Evolutionary conservation across 2,888 invertebrate species (phyloP).

Genomic region (Pristionchus arcanus): DNA sequence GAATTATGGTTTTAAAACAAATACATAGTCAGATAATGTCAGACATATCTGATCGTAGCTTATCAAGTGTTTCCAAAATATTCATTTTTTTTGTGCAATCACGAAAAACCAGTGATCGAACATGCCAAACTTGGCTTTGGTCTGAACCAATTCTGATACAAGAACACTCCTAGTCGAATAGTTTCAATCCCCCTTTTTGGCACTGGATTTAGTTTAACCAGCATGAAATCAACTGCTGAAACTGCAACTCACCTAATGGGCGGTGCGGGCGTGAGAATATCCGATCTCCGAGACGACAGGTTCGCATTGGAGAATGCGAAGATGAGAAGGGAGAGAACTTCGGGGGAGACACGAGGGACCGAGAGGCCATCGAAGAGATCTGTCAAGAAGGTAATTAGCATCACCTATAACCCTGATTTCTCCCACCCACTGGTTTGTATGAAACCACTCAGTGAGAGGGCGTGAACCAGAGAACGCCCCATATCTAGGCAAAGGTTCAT

Average conservation of each 20-base stretch:
- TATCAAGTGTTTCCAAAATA: too few relatives aligned
- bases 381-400: background rate
- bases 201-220: too few relatives aligned
- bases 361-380: slow-evolving; percentile 34
- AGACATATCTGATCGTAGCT: background rate
- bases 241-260: slow-evolving; percentile 5
- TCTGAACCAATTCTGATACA: too few relatives aligned
- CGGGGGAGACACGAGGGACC: slow-evolving; percentile 15
- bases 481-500: background rate
- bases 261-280: slow-evolving; percentile 46
- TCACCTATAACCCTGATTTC: too few relatives aligned
- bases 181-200: too few relatives aligned
- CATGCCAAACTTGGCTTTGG: too few relatives aligned
- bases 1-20: background rate
- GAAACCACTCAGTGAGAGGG: too few relatives aligned
- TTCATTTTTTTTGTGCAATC: too few relatives aligned
- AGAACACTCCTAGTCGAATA: too few relatives aligned
- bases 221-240: background rate
- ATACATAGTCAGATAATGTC: background rate
- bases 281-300: background rate
- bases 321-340: slow-evolving; percentile 40
- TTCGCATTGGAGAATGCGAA: slow-evolving; percentile 44
- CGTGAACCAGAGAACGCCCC: too few relatives aligned
- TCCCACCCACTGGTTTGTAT: too few relatives aligned
- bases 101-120: too few relatives aligned